A percentile compares a stretch with the other conserved stretches of the same genome.
Evolutionary conservation across 1,140 invertebrate genomes (phyloP).

Genomic region (Calliphora vicina): DNA sequence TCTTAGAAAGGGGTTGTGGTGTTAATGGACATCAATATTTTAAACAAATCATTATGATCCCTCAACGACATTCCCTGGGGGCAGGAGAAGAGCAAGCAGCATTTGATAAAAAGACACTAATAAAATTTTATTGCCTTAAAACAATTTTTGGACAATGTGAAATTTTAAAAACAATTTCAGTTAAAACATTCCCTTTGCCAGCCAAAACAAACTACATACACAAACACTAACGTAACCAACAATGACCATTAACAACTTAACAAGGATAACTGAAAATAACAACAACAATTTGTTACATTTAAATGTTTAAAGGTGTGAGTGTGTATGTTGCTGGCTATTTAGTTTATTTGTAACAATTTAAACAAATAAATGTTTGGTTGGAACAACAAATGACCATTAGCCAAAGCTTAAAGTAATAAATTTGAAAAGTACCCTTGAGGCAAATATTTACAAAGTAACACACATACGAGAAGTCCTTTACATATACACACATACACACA

Average conservation of each 20-base stretch:
- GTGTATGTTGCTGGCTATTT: background rate
- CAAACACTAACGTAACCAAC: too few relatives aligned
- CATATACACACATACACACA: background rate
- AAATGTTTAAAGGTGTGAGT: background rate
- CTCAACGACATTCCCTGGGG: background rate
- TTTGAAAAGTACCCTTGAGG: conserved; percentile 62
- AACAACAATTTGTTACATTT: background rate
- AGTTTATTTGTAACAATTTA: conserved; percentile 19
- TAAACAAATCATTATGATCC: too few relatives aligned
- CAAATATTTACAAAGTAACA: conserved; percentile 59
- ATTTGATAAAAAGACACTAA: background rate
- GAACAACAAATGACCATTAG: conserved; percentile 37
- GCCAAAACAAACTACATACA: background rate
- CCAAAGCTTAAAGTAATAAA: conserved; percentile 52
- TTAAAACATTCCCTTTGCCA: background rate
- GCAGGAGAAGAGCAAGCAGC: background rate
- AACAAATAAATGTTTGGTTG: background rate
- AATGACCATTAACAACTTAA: background rate
- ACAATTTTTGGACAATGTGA: background rate
- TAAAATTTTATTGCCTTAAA: background rate
- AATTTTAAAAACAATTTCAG: conserved; percentile 24
- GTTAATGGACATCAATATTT: too few relatives aligned
- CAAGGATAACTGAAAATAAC: background rate
- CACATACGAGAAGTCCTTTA: too few relatives aligned
- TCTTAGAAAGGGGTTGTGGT: too few relatives aligned